Percentiles rank a stretch among this genome's conserved stretches.
These are phyloP conservation scores for Antheraea yamamai DNA, from an alignment of 2,888 invertebrate genomes.

Conservation along the genomic window DNA sequence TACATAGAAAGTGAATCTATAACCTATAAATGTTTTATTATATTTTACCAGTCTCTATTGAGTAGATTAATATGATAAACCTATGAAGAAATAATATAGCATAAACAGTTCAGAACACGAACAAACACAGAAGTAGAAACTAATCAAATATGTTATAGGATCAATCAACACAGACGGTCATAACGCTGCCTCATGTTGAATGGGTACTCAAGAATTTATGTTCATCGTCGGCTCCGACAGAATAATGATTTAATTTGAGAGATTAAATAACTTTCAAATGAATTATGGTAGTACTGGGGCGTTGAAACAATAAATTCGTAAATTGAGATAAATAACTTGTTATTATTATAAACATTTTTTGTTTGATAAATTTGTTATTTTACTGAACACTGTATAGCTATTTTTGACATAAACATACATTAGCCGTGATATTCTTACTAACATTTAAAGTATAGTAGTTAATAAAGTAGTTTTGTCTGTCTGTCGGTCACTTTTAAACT, in stretches of 20 bases:
- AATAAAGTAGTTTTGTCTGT: too few relatives aligned
- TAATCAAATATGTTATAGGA: neutral
- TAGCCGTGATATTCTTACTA: too few relatives aligned
- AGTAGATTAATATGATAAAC: too few relatives aligned
- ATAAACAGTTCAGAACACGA: neutral
- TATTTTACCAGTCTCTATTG: too few relatives aligned
- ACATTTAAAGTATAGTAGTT: too few relatives aligned
- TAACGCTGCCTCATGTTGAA: neutral
- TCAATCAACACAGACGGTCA: neutral
- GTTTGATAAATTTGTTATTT: neutral
- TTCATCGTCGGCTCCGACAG: neutral
- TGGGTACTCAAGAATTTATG: conserved; percentile 12
- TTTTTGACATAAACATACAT: neutral
- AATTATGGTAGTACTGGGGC: conserved; percentile 14
- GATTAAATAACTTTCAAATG: conserved; percentile 18
- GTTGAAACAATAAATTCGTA: conserved; percentile 16
- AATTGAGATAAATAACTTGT: conserved; percentile 19
- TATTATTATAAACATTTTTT: neutral
- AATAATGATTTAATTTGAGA: conserved; percentile 22
- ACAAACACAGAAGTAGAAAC: neutral
- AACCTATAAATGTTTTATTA: too few relatives aligned
- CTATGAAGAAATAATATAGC: too few relatives aligned
- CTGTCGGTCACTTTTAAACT: too few relatives aligned
- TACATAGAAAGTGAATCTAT: too few relatives aligned
- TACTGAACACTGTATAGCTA: neutral